Conservation (phyloP, 2,797 vertebrate species). For the Gallinago stenura region DNA sequence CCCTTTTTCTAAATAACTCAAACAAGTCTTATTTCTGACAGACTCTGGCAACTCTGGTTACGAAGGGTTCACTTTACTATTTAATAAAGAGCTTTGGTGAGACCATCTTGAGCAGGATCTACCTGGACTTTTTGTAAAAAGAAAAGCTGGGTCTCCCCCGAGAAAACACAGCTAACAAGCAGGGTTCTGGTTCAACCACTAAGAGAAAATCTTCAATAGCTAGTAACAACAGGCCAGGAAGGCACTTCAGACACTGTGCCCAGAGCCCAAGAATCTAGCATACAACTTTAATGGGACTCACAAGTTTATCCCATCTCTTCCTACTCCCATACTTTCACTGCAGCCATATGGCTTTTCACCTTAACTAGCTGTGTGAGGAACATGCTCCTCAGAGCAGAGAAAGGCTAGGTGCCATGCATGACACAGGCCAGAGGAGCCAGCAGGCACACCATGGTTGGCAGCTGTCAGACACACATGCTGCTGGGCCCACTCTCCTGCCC, state of each 20-base stretch:
- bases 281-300: neutral
- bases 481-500: neutral
- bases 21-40: neutral
- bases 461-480: neutral
- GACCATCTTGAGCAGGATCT: neutral
- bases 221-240: neutral
- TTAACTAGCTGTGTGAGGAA: neutral
- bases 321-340: rapidly evolving
- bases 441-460: rapidly evolving
- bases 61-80: neutral
- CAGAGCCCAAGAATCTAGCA: neutral
- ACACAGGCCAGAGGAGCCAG: neutral
- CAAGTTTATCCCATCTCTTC: neutral
- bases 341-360: neutral
- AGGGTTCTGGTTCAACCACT: neutral
- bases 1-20: neutral
- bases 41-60: neutral
- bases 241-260: neutral
- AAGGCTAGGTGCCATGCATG: neutral
- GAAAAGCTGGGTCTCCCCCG: neutral
- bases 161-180: neutral
- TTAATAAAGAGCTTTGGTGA: neutral
- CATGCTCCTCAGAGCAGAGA: rapidly evolving
- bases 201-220: neutral
- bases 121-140: neutral